A percentile compares a stretch with the other conserved stretches of the same genome.
phyloP scores from a whole-genome alignment of 2,888 invertebrate species.

The Zygogramma bicolorata region DNA sequence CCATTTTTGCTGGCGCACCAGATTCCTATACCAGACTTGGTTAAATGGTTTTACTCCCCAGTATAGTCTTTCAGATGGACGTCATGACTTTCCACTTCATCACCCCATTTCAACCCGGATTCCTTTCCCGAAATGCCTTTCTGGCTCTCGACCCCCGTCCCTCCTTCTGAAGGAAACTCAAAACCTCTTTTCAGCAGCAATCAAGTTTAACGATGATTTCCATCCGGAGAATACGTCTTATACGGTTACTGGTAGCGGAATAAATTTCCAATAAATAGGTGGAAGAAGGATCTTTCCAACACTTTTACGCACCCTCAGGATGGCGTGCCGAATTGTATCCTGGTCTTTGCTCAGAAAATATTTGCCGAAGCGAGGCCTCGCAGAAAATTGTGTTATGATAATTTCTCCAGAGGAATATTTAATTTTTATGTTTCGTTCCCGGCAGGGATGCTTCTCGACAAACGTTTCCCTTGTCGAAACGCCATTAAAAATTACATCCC shows the following conservation, averaged over 20 bases:
- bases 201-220: not conserved
- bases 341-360: not conserved
- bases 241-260: not conserved
- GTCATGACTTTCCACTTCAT: too few species aligned
- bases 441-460: not conserved
- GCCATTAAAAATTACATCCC: not conserved
- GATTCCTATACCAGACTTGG: too few species aligned
- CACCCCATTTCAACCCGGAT: not conserved
- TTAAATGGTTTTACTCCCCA: too few species aligned
- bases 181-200: not conserved
- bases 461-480: not conserved
- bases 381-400: slow-evolving; percentile 28
- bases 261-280: slow-evolving; percentile 9
- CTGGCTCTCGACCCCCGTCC: not conserved
- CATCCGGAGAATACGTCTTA: not conserved
- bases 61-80: too few species aligned
- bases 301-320: not conserved
- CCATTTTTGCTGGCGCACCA: too few species aligned
- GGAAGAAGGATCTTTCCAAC: not conserved
- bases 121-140: not conserved
- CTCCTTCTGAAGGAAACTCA: not conserved
- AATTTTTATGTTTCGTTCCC: slow-evolving; percentile 24
- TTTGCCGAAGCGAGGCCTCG: slow-evolving; percentile 1
- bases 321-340: not conserved
- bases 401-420: slow-evolving; percentile 28